Percentiles rank a stretch among this genome's conserved stretches.
phyloP scores from a whole-genome alignment of 2,888 invertebrate species.

The Rhamphomyia laevipes region DNA sequence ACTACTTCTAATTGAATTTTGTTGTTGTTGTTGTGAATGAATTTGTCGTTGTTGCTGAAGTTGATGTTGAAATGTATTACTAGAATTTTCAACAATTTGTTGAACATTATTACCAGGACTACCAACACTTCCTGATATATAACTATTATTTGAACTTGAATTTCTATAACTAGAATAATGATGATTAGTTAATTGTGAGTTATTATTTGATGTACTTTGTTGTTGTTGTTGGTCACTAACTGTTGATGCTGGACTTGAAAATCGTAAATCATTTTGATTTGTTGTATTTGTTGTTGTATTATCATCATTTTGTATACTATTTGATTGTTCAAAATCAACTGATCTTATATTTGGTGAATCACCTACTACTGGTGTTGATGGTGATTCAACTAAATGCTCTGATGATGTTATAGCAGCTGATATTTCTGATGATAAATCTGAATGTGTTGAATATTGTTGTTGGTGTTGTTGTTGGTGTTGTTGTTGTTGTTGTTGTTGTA shows the following conservation, averaged over 20 bases:
- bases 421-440: conserved; percentile 64
- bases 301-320: conserved; percentile 40
- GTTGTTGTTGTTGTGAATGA: conserved; percentile 13
- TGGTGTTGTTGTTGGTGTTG: conserved; percentile 17
- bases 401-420: conserved; percentile 61
- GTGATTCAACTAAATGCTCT: conserved; percentile 48
- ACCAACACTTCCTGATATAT: conserved; percentile 11
- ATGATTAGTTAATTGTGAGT: conserved; percentile 24
- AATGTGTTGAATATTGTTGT: conserved; percentile 44
- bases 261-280: conserved; percentile 39
- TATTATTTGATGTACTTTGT: conserved; percentile 26
- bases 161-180: conserved; percentile 31
- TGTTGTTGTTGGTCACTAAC: conserved; percentile 16
- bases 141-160: conserved; percentile 24
- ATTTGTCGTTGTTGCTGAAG: conserved; percentile 16
- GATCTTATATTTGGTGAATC: conserved; percentile 53
- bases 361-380: conserved; percentile 42
- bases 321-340: conserved; percentile 64
- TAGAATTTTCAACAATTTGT: conserved; percentile 1
- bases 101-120: conserved; percentile 6
- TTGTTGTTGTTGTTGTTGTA: conserved; percentile 16
- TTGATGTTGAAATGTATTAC: conserved; percentile 7
- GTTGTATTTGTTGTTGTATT: neutral
- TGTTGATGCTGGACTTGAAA: conserved; percentile 39
- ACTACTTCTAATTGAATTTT: neutral